Evolutionary conservation across 2,113 vertebrate species (phyloP).

Genomic region (Ciconia stormi): DNA sequence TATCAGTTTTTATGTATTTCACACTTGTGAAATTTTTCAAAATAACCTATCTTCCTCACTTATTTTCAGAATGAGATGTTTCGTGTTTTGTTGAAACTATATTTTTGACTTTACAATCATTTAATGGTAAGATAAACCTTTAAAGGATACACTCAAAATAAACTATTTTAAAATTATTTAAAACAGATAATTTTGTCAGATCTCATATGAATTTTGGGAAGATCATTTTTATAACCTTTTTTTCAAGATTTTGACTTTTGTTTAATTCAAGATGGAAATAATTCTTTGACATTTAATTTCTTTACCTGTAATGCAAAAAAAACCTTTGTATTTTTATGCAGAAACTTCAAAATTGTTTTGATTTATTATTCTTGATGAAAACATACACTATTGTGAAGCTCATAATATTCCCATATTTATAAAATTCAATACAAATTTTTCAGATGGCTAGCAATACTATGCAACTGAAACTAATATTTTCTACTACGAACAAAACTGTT

Average conservation of each 20-base stretch:
- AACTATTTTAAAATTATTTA: not conserved
- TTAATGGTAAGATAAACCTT: not conserved
- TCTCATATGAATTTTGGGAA: not conserved
- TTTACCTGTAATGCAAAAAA: not conserved
- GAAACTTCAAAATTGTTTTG: not conserved
- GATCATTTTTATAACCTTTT: not conserved
- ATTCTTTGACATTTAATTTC: not conserved
- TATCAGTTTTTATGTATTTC: not conserved
- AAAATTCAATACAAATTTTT: not conserved
- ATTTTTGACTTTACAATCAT: not conserved
- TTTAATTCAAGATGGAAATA: not conserved
- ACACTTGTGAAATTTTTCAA: not conserved
- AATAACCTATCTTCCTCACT: not conserved
- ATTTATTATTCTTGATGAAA: not conserved
- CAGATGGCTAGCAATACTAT: not conserved
- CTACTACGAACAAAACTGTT: not conserved
- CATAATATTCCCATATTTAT: not conserved
- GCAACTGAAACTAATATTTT: not conserved
- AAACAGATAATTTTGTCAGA: not conserved
- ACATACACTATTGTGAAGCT: not conserved
- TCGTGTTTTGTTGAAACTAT: not conserved
- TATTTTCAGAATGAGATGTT: not conserved
- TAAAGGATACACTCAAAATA: not conserved
- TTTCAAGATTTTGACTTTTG: not conserved
- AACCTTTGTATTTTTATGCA: not conserved